phyloP scores from a whole-genome alignment of 2,113 vertebrate genomes.

The Gulo gulo region DNA sequence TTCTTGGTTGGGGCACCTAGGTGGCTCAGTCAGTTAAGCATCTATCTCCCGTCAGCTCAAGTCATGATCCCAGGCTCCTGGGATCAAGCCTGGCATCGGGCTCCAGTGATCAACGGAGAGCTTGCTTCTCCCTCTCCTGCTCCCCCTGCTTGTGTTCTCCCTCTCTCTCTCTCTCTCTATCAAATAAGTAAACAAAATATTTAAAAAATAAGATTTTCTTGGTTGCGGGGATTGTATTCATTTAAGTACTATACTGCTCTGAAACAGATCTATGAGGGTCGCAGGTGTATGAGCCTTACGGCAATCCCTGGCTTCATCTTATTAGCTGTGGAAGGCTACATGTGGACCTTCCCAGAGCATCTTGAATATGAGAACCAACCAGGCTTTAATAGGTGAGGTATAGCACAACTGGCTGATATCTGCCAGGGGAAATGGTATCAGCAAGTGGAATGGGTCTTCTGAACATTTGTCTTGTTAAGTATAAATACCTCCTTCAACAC shows the following conservation, averaged over 20 bases:
- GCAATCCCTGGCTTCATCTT: neutral
- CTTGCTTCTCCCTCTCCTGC: neutral
- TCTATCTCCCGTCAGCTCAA: too few species aligned
- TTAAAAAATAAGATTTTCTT: neutral
- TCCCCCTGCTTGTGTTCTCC: neutral
- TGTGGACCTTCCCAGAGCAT: neutral
- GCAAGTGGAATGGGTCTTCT: neutral
- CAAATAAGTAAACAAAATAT: too few species aligned
- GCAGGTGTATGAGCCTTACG: constrained; percentile 3
- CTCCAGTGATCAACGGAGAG: too few species aligned
- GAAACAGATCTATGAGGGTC: neutral
- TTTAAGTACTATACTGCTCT: neutral
- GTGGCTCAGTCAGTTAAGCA: too few species aligned
- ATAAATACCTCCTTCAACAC: neutral
- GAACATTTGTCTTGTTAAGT: neutral
- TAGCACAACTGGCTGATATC: neutral
- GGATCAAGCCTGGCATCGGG: too few species aligned
- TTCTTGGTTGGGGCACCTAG: neutral
- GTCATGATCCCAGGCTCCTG: too few species aligned
- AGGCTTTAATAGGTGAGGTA: neutral
- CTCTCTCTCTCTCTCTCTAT: neutral
- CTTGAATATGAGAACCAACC: neutral
- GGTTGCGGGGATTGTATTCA: neutral
- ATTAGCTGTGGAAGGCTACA: neutral
- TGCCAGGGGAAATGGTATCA: neutral